These are phyloP conservation scores for Trissonchulus latispiculum DNA, from an alignment of 2,888 invertebrate species.

Conservation along the genomic window DNA sequence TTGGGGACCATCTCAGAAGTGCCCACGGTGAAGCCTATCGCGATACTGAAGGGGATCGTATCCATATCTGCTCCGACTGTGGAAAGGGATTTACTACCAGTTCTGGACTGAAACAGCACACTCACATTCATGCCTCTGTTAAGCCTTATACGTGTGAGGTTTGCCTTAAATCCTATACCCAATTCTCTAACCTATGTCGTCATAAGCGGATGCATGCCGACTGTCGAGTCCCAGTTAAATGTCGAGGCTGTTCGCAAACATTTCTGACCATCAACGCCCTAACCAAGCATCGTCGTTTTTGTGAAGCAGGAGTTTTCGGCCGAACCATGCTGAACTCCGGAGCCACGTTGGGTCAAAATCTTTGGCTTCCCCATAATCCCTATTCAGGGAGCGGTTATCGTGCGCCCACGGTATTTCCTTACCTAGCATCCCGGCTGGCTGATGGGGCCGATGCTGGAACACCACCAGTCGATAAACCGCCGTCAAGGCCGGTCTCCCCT, in stretches of 20 bases:
- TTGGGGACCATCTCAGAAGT: too few species aligned
- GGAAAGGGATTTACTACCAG: constrained; percentile 97
- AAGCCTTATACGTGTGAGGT: constrained; percentile 74
- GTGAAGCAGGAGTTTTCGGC: constrained; percentile 53
- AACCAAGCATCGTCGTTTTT: constrained; percentile 89
- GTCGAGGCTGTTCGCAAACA: constrained; percentile 81
- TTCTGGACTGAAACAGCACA: constrained; percentile 95
- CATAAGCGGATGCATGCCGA: constrained; percentile 97
- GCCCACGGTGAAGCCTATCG: neutral
- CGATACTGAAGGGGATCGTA: constrained; percentile 80
- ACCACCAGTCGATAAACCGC: neutral
- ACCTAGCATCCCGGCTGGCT: constrained; percentile 23
- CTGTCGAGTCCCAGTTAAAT: constrained; percentile 74
- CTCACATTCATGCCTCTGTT: constrained; percentile 94
- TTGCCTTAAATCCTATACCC: constrained; percentile 95
- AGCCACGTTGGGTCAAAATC: neutral
- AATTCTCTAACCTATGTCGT: constrained; percentile 98
- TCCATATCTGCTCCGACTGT: constrained; percentile 94
- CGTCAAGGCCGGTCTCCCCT: neutral
- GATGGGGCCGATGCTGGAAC: neutral
- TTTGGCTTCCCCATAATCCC: neutral
- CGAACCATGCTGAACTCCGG: neutral
- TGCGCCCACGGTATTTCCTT: constrained; percentile 21
- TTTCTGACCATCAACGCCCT: constrained; percentile 83
- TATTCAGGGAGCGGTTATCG: neutral